Evolutionary conservation across 2,888 invertebrate species (phyloP).

Genomic region (Strigamia transsilvanica): DNA sequence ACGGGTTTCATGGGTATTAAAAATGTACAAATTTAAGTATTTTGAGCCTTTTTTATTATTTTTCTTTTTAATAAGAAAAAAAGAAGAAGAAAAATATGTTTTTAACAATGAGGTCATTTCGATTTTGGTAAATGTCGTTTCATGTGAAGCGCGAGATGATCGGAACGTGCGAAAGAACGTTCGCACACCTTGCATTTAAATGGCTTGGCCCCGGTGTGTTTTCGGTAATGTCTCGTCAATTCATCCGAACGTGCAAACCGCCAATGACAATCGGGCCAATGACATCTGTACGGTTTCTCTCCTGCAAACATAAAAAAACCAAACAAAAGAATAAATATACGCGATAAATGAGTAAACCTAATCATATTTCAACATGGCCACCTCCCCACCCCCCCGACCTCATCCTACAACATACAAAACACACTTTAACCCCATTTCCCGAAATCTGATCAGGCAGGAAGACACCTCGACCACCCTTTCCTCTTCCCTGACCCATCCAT

Average conservation of each 20-base stretch:
- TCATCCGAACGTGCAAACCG: conserved; percentile 70
- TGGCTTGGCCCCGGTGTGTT: conserved; percentile 71
- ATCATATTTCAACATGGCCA: conserved; percentile 10
- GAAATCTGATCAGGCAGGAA: conserved; percentile 43
- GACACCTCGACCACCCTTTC: neutral
- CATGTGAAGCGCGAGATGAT: conserved; percentile 71
- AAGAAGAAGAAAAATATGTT: neutral
- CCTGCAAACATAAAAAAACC: conserved; percentile 63
- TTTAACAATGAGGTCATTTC: conserved; percentile 53
- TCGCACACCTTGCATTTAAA: conserved; percentile 70
- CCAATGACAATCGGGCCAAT: conserved; percentile 70
- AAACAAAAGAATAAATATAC: neutral
- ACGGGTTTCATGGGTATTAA: neutral
- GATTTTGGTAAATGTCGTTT: conserved; percentile 82
- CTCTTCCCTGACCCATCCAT: neutral
- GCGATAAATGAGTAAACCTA: neutral
- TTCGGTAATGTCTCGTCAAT: conserved; percentile 69
- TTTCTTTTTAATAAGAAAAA: no score
- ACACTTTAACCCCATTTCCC: conserved; percentile 46
- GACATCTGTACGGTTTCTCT: conserved; percentile 70
- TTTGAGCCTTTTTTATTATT: conserved; percentile 20
- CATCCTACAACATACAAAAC: neutral
- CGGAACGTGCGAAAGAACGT: conserved; percentile 70
- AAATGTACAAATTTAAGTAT: neutral
- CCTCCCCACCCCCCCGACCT: neutral